These are phyloP conservation scores for Triplophysa dalaica DNA, from an alignment of 2,113 vertebrate species.

Conservation along the genomic window DNA sequence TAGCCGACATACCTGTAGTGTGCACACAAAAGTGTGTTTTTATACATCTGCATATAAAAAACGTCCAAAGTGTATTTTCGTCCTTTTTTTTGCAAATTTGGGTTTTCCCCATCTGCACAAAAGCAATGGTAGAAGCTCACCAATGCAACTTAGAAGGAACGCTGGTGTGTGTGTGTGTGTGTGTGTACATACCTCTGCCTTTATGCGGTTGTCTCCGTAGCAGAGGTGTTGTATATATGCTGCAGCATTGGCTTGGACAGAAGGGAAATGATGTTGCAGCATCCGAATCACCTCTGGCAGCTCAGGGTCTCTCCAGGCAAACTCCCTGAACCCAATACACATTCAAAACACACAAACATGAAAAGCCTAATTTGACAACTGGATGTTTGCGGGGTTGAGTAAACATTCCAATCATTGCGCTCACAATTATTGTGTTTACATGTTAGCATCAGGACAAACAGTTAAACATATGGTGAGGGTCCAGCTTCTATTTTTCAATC, in stretches of 20 bases:
- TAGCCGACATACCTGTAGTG: conserved; percentile 85
- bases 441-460: background rate
- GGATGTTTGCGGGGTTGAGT: conserved; percentile 11
- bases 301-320: conserved; percentile 92
- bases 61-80: no score
- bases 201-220: conserved; percentile 91
- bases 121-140: no score
- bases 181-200: conserved; percentile 78
- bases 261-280: conserved; percentile 86
- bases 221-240: conserved; percentile 89
- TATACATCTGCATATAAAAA: no score
- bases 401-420: background rate
- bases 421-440: conserved; percentile 4
- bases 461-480: background rate
- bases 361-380: background rate
- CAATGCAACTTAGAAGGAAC: no score
- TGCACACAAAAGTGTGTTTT: background rate
- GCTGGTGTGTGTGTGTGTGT: background rate
- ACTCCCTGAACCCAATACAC: conserved; percentile 65
- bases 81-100: no score
- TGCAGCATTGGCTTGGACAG: conserved; percentile 87
- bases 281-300: conserved; percentile 88
- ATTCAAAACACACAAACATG: conserved; percentile 4
- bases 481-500: conserved; percentile 2
- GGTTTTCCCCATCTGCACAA: no score